Conservation (phyloP, 2,888 invertebrate genomes). For the Polyploca ridens region DNA sequence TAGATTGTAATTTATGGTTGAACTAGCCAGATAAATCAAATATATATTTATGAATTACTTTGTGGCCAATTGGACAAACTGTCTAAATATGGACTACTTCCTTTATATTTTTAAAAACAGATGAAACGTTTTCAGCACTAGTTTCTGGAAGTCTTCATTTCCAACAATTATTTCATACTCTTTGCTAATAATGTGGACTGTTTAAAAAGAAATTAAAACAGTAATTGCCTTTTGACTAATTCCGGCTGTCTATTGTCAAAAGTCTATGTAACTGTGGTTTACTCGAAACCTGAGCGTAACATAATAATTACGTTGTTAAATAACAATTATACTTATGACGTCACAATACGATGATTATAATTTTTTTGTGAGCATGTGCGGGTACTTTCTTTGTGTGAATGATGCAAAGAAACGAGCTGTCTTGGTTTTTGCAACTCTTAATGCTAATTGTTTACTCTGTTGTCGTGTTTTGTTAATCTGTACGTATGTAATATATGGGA, state of each 20-base stretch:
- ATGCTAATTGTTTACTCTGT: background rate
- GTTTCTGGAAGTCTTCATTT: too few species aligned
- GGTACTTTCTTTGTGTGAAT: background rate
- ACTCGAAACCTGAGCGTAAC: background rate
- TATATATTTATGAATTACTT: too few species aligned
- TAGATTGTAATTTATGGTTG: too few species aligned
- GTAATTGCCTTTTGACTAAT: background rate
- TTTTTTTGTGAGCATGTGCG: background rate
- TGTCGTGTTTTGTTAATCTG: too few species aligned
- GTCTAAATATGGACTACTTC: too few species aligned
- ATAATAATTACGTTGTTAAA: constrained; percentile 8
- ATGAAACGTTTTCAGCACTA: background rate
- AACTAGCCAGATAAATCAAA: too few species aligned
- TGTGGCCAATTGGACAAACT: too few species aligned
- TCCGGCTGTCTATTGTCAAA: background rate
- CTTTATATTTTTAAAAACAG: background rate
- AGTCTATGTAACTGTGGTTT: background rate
- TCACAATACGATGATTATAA: constrained; percentile 1
- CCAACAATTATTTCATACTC: too few species aligned
- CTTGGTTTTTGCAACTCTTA: background rate
- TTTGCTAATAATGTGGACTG: background rate
- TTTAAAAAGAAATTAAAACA: background rate
- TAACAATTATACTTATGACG: constrained; percentile 10
- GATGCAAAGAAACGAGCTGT: background rate
- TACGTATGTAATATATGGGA: too few species aligned